These are phyloP conservation scores for Odontothrips loti DNA, from an alignment of 2,888 invertebrate species.

Conservation along the genomic window DNA sequence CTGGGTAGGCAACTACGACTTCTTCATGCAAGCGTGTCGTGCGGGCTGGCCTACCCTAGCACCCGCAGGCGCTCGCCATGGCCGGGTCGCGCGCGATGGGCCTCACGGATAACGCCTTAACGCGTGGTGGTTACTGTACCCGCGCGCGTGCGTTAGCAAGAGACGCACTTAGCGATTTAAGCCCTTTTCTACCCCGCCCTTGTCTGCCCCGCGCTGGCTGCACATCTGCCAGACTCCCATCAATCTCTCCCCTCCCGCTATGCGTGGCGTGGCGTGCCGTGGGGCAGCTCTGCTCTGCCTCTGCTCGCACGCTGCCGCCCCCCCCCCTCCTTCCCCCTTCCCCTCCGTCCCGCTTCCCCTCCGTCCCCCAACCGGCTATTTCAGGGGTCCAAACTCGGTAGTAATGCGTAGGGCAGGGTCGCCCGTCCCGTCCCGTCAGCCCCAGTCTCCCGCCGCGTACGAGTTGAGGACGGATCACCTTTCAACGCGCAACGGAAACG, in stretches of 20 bases:
- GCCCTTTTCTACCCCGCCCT: neutral
- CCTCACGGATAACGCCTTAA: no score
- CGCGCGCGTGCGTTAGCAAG: no score
- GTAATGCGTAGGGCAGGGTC: neutral
- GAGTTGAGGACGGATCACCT: no score
- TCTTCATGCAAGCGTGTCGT: no score
- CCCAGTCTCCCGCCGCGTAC: neutral
- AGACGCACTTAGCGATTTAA: no score
- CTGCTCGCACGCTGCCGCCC: neutral
- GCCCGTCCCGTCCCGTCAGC: neutral
- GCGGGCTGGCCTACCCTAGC: no score
- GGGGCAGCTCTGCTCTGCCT: neutral
- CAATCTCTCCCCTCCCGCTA: neutral
- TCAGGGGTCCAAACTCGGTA: neutral
- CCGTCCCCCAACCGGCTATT: neutral
- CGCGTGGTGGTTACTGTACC: no score
- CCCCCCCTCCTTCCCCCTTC: neutral
- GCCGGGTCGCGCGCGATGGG: no score
- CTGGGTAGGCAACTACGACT: no score
- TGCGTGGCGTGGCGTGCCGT: neutral
- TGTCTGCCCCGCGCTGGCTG: neutral
- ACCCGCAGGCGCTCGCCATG: no score
- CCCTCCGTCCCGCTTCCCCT: neutral
- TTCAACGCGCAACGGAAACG: no score
- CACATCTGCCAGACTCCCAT: constrained; percentile 20